These are phyloP conservation scores for Drosophila bifasciata DNA, from an alignment of 1,140 invertebrate species.

Conservation along the genomic window DNA sequence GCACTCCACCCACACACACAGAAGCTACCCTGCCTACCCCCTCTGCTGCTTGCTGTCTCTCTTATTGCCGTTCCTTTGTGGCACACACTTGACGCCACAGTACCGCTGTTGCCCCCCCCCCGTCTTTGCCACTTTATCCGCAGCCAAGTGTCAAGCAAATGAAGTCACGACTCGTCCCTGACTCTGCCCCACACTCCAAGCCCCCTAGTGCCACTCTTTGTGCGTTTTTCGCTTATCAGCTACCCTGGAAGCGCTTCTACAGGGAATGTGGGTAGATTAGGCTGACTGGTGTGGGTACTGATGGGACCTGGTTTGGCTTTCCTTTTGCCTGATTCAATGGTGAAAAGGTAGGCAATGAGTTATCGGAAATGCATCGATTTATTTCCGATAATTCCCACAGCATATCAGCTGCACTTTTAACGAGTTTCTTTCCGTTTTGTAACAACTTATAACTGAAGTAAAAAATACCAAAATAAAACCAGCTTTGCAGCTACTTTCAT, in stretches of 20 bases:
- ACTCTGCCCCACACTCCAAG: slow-evolving; percentile 25
- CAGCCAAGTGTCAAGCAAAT: slow-evolving; percentile 77
- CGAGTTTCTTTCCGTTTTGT: too few relatives aligned
- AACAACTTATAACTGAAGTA: too few relatives aligned
- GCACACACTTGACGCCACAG: slow-evolving; percentile 62
- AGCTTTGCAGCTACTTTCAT: too few relatives aligned
- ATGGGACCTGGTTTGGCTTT: too few relatives aligned
- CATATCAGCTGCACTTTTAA: too few relatives aligned
- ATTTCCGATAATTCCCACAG: too few relatives aligned
- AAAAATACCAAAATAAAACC: too few relatives aligned
- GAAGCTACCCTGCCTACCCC: not conserved
- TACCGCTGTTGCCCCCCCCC: slow-evolving; percentile 36
- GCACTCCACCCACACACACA: slow-evolving; percentile 20
- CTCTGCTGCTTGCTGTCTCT: slow-evolving; percentile 6
- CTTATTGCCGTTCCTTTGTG: slow-evolving; percentile 44
- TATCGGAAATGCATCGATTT: too few relatives aligned
- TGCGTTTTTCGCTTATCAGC: slow-evolving; percentile 17
- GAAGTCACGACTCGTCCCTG: slow-evolving; percentile 73
- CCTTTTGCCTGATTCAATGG: too few relatives aligned
- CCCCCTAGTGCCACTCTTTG: slow-evolving; percentile 37
- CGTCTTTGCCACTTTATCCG: slow-evolving; percentile 47
- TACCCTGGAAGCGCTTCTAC: slow-evolving; percentile 24
- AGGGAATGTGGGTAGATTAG: too few relatives aligned
- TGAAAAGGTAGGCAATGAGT: too few relatives aligned
- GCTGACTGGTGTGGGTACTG: too few relatives aligned